Conservation (phyloP, 2,888 invertebrate genomes). For the Tetranychus piercei region DNA sequence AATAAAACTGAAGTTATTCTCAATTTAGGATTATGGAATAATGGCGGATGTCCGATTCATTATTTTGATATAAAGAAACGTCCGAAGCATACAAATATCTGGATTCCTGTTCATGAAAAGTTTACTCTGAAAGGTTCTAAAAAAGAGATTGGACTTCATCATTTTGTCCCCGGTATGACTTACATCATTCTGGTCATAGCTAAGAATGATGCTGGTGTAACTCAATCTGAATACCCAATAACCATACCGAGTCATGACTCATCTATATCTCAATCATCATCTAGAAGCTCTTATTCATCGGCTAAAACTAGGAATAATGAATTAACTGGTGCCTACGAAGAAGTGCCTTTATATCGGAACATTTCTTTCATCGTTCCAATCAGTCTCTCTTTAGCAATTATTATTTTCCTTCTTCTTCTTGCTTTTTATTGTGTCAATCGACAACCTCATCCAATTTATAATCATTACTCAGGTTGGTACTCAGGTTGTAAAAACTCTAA, state of each 20-base stretch:
- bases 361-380: conserved; percentile 22
- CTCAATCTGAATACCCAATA: conserved; percentile 9
- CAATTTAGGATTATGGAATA: conserved; percentile 31
- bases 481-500: too few species aligned
- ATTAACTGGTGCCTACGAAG: neutral
- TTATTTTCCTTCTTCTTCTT: conserved; percentile 22
- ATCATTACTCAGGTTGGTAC: conserved; percentile 8
- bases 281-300: conserved; percentile 1
- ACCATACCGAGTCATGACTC: neutral
- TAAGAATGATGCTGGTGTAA: conserved; percentile 11
- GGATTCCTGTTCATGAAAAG: conserved; percentile 18
- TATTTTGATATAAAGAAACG: conserved; percentile 31
- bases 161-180: conserved; percentile 3
- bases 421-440: conserved; percentile 22
- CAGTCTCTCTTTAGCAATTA: conserved; percentile 21
- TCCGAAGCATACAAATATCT: conserved; percentile 19
- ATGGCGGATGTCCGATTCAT: conserved; percentile 32
- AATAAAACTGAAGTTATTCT: conserved; percentile 33
- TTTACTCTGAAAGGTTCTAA: neutral
- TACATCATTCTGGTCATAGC: conserved; percentile 6
- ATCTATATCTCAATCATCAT: neutral
- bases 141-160: neutral
- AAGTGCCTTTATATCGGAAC: conserved; percentile 22
- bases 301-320: neutral
- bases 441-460: conserved; percentile 14